Percentiles rank a stretch among this genome's conserved stretches.
Conservation (phyloP, 2,113 vertebrate species). For the Zapornia atra region DNA sequence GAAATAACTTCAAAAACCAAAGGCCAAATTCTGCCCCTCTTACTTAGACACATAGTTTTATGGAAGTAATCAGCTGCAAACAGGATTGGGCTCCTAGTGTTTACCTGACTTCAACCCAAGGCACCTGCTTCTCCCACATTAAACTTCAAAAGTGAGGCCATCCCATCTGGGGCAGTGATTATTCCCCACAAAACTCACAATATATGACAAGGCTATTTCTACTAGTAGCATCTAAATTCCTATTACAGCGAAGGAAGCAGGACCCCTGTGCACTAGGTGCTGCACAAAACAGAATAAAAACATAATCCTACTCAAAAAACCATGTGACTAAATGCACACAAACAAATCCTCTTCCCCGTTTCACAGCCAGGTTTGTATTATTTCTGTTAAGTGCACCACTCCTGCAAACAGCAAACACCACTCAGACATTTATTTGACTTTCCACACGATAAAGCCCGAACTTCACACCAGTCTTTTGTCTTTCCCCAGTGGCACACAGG, state of each 20-base stretch:
- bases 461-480: background rate
- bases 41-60: background rate
- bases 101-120: background rate
- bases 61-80: background rate
- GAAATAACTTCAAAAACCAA: background rate
- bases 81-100: background rate
- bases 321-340: background rate
- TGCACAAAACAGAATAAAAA: background rate
- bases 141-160: background rate
- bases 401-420: slow-evolving; percentile 52
- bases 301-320: background rate
- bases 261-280: background rate
- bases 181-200: background rate
- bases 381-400: slow-evolving; percentile 23
- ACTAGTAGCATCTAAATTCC: background rate
- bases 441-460: slow-evolving; percentile 13
- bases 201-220: background rate
- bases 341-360: background rate
- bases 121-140: background rate
- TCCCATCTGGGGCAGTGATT: background rate
- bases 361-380: background rate
- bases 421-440: slow-evolving; percentile 31
- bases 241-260: background rate
- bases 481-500: background rate
- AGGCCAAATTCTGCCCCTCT: background rate